Conservation (phyloP, 2,888 invertebrate genomes). For the Pasiphila rectangulata region DNA sequence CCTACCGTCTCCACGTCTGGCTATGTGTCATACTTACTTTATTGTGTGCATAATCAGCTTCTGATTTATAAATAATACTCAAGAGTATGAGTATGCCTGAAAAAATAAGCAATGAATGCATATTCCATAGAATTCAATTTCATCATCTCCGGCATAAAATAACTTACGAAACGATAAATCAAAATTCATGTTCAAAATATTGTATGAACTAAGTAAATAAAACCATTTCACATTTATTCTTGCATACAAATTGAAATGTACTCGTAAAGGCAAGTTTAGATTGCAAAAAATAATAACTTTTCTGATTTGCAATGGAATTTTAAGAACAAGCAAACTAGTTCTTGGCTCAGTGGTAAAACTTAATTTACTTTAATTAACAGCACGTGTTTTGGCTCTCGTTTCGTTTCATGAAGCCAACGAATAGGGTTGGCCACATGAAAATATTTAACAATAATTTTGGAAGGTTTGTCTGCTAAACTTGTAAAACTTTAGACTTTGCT, state of each 20-base stretch:
- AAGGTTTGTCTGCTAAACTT: too few relatives aligned
- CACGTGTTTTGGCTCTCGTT: conserved; percentile 6
- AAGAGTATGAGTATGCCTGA: conserved; percentile 4
- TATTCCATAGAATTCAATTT: background rate
- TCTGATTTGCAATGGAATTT: too few relatives aligned
- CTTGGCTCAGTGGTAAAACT: background rate
- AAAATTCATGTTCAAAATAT: conserved; percentile 31
- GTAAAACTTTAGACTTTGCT: too few relatives aligned
- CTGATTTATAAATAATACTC: background rate
- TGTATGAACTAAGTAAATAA: conserved; percentile 16
- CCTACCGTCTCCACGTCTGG: too few relatives aligned
- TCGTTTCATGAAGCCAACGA: background rate
- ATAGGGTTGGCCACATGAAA: background rate
- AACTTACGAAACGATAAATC: conserved; percentile 15
- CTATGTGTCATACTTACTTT: conserved; percentile 19
- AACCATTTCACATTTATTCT: conserved; percentile 8
- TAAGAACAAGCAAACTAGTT: background rate
- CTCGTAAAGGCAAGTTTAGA: conserved; percentile 12
- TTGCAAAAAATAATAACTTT: too few relatives aligned
- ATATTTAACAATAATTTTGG: background rate
- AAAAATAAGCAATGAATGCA: background rate
- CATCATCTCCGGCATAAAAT: background rate
- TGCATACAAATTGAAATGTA: conserved; percentile 10
- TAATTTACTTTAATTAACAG: conserved; percentile 9
- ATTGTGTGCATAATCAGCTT: background rate